Evolutionary conservation across 2,797 vertebrate genomes (phyloP), one percentile per base, ranked within the genome.

Genomic region (Serranus cabrilla): DNA sequence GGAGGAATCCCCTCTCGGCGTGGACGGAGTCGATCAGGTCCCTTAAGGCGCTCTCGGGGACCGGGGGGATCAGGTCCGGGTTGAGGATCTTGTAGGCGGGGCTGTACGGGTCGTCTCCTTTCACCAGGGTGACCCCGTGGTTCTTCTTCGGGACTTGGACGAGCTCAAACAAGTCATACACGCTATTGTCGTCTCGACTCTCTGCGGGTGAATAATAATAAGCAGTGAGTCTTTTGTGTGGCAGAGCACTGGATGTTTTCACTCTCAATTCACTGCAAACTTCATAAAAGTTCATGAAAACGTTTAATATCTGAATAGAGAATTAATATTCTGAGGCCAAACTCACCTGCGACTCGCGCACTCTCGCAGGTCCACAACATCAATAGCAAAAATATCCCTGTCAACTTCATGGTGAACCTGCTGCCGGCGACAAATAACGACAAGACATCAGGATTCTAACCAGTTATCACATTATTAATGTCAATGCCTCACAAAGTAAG

Each of bases 31-130:
- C 93, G 39, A 97, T 25, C 57, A 99, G 95, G 86, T 95, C 94
- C 90, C 94, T 90, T 5, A 99, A 95, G 71, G 92, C 87, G 21
- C 91, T 92, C 1, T 96, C 87, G 54, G 95, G 94, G 85, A 97
- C 94, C 0, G 97, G 95, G 49, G 98, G 98, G 71, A 99, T 96
- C 55, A 97, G 96, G 93, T 98, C 97, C 45, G 98, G 97, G 10
- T 97, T 95, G 78, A 98, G 93, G 84, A 99, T 98, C 54, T 96
- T 97, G 87, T 97, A 99, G 0, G 98, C 97, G 6, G 97, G 97
- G 73, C 87, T 82, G 59, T 90, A 65, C 0, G 96, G 96, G 86
- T 98, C 96, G 9, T 96, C 96, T 74, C 98, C 98, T 27, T 97
- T 97, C 85, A 98, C 98, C 83, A 95, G 88, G 85, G 96, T 97